These are phyloP conservation scores for Drosophila sordidula DNA, from an alignment of 2,888 invertebrate species.

Conservation along the genomic window DNA sequence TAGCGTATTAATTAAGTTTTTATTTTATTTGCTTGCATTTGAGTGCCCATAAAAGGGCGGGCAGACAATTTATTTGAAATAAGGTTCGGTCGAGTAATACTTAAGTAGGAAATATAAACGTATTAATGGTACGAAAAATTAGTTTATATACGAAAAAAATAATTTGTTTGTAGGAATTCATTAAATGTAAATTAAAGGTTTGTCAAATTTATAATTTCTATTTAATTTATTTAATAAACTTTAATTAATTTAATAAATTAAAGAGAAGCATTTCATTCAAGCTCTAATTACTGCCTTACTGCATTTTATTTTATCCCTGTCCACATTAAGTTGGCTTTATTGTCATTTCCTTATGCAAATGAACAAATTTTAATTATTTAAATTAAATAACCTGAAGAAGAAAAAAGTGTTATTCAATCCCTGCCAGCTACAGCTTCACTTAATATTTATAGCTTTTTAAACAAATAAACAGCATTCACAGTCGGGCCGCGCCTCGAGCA, in stretches of 20 bases:
- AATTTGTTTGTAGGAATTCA: neutral
- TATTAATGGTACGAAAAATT: neutral
- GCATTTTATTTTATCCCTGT: neutral
- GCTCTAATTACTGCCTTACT: neutral
- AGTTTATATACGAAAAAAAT: neutral
- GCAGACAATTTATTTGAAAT: conserved; percentile 32
- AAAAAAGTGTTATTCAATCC: conserved; percentile 39
- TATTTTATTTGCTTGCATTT: conserved; percentile 48
- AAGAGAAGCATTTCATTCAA: neutral
- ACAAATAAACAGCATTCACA: conserved; percentile 83
- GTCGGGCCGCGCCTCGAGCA: conserved; percentile 50
- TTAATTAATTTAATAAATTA: neutral
- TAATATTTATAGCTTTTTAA: conserved; percentile 84
- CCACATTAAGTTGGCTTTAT: conserved; percentile 23
- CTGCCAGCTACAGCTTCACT: conserved; percentile 63
- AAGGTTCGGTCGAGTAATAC: neutral
- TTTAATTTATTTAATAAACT: neutral
- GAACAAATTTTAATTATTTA: conserved; percentile 61
- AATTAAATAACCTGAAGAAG: conserved; percentile 50
- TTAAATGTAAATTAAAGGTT: neutral
- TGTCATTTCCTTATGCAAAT: conserved; percentile 34
- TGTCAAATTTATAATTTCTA: neutral
- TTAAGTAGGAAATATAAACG: neutral
- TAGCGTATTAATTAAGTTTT: conserved; percentile 75
- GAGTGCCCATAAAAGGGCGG: conserved; percentile 27